phyloP scores from a whole-genome alignment of 53 echinoderm and acorn worm genomes.

The Paelopatides confundens region DNA sequence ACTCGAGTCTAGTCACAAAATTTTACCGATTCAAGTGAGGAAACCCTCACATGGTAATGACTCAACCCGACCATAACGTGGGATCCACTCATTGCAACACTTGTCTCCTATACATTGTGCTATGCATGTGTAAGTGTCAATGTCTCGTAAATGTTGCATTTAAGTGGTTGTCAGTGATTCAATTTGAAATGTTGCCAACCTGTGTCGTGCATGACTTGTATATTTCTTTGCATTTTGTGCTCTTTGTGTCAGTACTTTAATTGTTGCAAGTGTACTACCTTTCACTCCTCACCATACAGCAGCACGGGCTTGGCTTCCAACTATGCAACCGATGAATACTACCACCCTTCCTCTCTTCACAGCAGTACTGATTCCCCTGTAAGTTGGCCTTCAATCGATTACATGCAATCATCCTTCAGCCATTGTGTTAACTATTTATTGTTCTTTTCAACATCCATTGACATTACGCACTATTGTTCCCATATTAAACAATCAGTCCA shows the following conservation, averaged over 20 bases:
- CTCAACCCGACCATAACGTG: no score
- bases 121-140: no score
- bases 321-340: background rate
- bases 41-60: no score
- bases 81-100: no score
- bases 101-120: no score
- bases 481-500: no score
- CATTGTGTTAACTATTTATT: background rate
- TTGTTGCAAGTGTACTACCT: background rate
- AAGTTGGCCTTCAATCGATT: background rate
- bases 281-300: background rate
- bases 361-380: slow-evolving; percentile 26
- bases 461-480: no score
- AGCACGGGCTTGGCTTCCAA: background rate
- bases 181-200: no score
- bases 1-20: no score
- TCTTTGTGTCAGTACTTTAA: background rate
- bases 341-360: background rate
- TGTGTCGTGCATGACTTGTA: background rate
- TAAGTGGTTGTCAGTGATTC: no score
- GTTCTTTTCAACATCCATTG: background rate
- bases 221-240: background rate
- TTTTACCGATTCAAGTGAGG: no score
- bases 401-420: background rate
- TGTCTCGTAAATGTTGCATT: no score